Evolutionary conservation across 2,888 invertebrate species (phyloP).

Genomic region (Sepiola atlantica): DNA sequence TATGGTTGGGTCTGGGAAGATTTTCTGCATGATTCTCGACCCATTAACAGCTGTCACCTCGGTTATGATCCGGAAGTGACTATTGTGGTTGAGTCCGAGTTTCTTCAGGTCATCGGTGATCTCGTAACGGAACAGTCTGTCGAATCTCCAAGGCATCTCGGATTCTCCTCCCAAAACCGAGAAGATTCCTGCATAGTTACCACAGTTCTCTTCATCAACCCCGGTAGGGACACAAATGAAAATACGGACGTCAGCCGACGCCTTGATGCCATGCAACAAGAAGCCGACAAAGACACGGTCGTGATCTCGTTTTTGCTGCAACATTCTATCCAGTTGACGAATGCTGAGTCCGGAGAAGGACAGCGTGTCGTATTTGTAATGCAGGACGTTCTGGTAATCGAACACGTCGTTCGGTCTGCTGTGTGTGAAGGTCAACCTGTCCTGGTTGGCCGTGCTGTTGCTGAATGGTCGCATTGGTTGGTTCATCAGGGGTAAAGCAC

Average conservation of each 20-base stretch:
- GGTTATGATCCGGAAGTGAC: constrained; percentile 50
- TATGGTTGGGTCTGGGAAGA: constrained; percentile 47
- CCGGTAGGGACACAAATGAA: constrained; percentile 42
- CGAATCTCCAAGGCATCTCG: constrained; percentile 49
- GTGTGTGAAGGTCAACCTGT: constrained; percentile 48
- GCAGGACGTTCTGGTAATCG: constrained; percentile 53
- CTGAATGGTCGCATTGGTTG: constrained; percentile 52
- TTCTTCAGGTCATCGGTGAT: constrained; percentile 46
- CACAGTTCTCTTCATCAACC: constrained; percentile 47
- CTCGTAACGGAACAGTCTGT: constrained; percentile 49
- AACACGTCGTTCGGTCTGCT: constrained; percentile 52
- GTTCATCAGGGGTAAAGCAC: constrained; percentile 52
- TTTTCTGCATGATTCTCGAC: neutral
- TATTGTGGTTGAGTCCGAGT: constrained; percentile 47
- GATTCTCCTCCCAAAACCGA: constrained; percentile 46
- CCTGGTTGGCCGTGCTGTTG: constrained; percentile 47
- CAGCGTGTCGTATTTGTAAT: constrained; percentile 54
- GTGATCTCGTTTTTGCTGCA: constrained; percentile 47
- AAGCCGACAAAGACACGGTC: constrained; percentile 55
- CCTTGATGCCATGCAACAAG: constrained; percentile 52
- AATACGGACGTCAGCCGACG: constrained; percentile 51
- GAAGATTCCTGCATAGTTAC: constrained; percentile 48
- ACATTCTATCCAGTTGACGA: constrained; percentile 53
- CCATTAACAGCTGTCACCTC: constrained; percentile 50
- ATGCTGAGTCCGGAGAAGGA: constrained; percentile 55